A percentile compares a stretch with the other conserved stretches of the same genome.
Evolutionary conservation across 23 tunicate genomes (phyloP).

Genomic region (Styela clava): DNA sequence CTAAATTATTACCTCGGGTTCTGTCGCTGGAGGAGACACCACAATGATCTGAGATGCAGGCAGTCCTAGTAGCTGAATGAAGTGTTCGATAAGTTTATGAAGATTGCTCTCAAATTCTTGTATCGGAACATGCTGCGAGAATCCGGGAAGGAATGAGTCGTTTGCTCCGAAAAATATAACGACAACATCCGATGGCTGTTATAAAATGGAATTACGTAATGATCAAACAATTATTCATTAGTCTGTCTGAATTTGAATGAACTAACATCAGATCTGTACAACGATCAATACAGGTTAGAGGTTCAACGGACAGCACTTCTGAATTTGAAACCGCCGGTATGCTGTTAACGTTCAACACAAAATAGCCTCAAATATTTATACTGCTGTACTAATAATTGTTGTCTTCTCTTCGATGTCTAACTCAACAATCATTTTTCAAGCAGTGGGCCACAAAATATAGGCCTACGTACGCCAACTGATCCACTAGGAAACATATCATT

Average conservation of each 20-base stretch:
- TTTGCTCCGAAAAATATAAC: slow-evolving; percentile 70
- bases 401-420: no score
- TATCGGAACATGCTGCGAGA: slow-evolving; percentile 51
- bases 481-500: slow-evolving; percentile 23
- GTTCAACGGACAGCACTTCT: no score
- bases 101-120: slow-evolving; percentile 42
- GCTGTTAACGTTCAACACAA: no score
- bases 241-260: no score
- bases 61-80: slow-evolving; percentile 28
- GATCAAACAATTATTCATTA: no score
- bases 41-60: slow-evolving; percentile 31
- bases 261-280: no score
- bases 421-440: no score
- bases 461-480: background rate
- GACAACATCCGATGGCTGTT: slow-evolving; percentile 44
- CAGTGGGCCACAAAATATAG: no score
- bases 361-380: no score
- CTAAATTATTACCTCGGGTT: slow-evolving; percentile 66
- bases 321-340: no score
- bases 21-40: slow-evolving; percentile 59
- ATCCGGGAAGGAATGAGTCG: slow-evolving; percentile 34
- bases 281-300: no score
- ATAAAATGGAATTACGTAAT: background rate
- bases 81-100: slow-evolving; percentile 33
- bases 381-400: no score